These are phyloP conservation scores for Parambassis ranga DNA, from an alignment of 2,797 vertebrate species.

Conservation along the genomic window DNA sequence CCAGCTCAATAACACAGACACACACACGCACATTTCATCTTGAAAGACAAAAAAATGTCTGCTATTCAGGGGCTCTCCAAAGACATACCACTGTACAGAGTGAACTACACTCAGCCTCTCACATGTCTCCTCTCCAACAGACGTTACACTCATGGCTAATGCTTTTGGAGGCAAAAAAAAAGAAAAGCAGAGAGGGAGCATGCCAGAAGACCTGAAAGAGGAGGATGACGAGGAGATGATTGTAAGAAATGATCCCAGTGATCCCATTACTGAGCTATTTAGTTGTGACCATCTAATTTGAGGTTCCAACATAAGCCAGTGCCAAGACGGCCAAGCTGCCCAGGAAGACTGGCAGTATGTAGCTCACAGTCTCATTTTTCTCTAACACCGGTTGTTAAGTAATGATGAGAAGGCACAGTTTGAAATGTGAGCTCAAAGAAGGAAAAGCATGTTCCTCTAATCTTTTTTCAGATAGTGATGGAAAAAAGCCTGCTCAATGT, in stretches of 20 bases:
- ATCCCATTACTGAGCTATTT: slow-evolving; percentile 45
- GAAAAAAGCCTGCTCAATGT: slow-evolving; percentile 61
- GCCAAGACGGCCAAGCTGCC: slow-evolving; percentile 35
- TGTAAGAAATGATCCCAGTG: slow-evolving; percentile 34
- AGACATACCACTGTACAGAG: slow-evolving; percentile 57
- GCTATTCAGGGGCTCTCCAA: slow-evolving; percentile 51
- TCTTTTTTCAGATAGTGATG: slow-evolving; percentile 64
- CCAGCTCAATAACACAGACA: slow-evolving; percentile 42
- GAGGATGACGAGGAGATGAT: slow-evolving; percentile 16
- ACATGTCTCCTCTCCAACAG: slow-evolving; percentile 28
- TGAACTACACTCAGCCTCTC: slow-evolving; percentile 52
- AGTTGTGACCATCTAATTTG: slow-evolving; percentile 48
- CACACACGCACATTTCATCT: slow-evolving; percentile 51
- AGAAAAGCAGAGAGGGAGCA: slow-evolving; percentile 16
- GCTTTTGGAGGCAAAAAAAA: slow-evolving; percentile 22
- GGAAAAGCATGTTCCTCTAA: slow-evolving; percentile 69
- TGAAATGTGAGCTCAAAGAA: slow-evolving; percentile 68
- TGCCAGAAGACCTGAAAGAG: slow-evolving; percentile 20
- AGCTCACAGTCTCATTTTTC: slow-evolving; percentile 32
- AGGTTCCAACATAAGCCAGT: slow-evolving; percentile 37
- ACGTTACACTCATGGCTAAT: slow-evolving; percentile 25
- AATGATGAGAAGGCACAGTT: slow-evolving; percentile 51
- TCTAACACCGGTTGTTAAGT: slow-evolving; percentile 41
- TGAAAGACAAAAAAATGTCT: slow-evolving; percentile 42
- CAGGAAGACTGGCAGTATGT: slow-evolving; percentile 11